Base-by-base conservation (phyloP, 2,113 vertebrate species). In the Silurus glanis region DNA sequence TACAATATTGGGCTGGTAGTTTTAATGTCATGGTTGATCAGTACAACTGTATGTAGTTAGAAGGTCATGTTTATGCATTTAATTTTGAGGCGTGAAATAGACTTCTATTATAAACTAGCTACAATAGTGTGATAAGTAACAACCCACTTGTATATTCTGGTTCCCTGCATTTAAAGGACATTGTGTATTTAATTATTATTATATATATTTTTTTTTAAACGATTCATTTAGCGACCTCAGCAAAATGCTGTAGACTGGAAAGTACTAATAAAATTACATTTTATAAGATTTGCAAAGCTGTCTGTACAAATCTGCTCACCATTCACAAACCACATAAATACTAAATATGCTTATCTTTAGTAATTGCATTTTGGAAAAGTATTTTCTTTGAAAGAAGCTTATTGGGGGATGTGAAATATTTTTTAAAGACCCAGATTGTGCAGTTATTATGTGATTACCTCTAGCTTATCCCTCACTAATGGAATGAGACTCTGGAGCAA, bases 401-500 rank as follows among this genome's bases (percentile, higher is more conserved):
- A 90, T 85, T 23, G 25, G 45, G 55, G 55, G 58, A 83, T 80
- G 28, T 64, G 67, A 83, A 86, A 86, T 86, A 82, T 89, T 83
- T 83, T 64, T 82, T 58, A 83, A 76, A 83, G 90, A 83, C 84
- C 82, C 49, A 59, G 66, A 86, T 67, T 85, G 88, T 87, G 37
- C 66, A 83, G 84, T 83, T 86, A 86, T 88, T 84, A 90, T 61
- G 55, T 90, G 85, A 92, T 92, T 90, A 91, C 86, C 76, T 79
- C 67, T 49, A 88, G 85, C 89, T 93, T 92, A 91, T 85, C 72
- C 81, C 83, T 74, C 82, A 88, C 91, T 91, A 89, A 91, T 93
- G 89, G 83, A 92, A 84, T 88, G 87, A 49, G 80, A 89, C 90
- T 84, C 87, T 86, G 51, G 67, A 71, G 86, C 69, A 62, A 66